phyloP scores from a whole-genome alignment of 2,113 vertebrate species.

The Seriola rivoliana region DNA sequence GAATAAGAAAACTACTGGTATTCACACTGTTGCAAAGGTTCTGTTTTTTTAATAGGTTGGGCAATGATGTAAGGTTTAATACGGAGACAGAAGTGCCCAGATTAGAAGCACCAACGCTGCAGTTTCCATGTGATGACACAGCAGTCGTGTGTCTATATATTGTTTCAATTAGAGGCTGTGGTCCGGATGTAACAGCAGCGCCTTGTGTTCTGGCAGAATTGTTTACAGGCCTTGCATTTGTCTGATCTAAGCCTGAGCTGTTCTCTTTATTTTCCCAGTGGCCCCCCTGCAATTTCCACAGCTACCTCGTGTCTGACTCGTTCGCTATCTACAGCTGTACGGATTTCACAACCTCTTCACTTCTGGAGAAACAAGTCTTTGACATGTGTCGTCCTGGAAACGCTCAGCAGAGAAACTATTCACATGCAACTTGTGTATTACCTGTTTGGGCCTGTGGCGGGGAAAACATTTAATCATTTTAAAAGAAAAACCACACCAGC shows the following conservation, averaged over 20 bases:
- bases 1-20: not conserved
- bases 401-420: not conserved
- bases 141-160: constrained; percentile 19
- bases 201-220: constrained; percentile 25
- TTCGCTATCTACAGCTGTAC: constrained; percentile 30
- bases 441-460: constrained; percentile 34
- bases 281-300: constrained; percentile 8
- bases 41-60: not conserved
- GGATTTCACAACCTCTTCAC: constrained; percentile 44
- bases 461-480: constrained; percentile 23
- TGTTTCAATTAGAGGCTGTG: constrained; percentile 36
- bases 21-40: not conserved
- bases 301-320: not conserved
- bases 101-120: constrained; percentile 38
- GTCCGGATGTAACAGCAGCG: constrained; percentile 30
- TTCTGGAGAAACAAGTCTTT: constrained; percentile 22
- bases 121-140: constrained; percentile 58
- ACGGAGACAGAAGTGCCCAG: constrained; percentile 39
- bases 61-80: constrained; percentile 9
- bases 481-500: not conserved
- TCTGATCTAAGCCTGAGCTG: constrained; percentile 15
- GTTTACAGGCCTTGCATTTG: constrained; percentile 26
- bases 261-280: constrained; percentile 20
- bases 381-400: constrained; percentile 11
- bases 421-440: not conserved